phyloP scores from a whole-genome alignment of 2,113 vertebrate species.

The Menura novaehollandiae region DNA sequence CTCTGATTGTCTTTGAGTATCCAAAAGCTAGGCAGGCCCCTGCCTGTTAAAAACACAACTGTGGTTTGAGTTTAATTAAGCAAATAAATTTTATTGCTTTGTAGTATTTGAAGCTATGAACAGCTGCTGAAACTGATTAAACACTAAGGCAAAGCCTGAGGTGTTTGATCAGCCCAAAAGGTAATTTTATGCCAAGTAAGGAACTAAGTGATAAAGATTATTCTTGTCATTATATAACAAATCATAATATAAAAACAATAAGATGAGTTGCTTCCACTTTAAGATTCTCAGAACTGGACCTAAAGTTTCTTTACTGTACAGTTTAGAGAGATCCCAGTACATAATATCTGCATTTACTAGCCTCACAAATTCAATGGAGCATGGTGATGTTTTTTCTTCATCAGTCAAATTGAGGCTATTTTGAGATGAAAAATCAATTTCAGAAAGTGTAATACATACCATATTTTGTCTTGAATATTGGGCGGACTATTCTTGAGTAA shows the following conservation, averaged over 20 bases:
- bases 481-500: background rate
- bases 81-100: constrained; percentile 34
- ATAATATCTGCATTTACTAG: background rate
- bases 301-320: background rate
- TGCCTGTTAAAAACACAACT: background rate
- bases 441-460: background rate
- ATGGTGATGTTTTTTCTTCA: background rate
- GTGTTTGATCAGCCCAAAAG: constrained; percentile 32
- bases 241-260: background rate
- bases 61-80: constrained; percentile 54
- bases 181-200: background rate
- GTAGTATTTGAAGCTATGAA: constrained; percentile 37
- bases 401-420: background rate
- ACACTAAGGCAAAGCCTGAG: background rate
- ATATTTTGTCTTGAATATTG: background rate
- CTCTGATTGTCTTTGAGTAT: background rate
- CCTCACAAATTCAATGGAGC: background rate
- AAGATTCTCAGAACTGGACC: background rate
- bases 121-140: constrained; percentile 51
- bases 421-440: background rate
- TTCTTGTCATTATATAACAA: background rate
- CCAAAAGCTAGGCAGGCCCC: background rate
- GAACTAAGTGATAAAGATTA: background rate
- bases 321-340: background rate
- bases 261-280: background rate